Evolutionary conservation across 2,797 vertebrate species (phyloP).

Genomic region (Cossypha caffra): DNA sequence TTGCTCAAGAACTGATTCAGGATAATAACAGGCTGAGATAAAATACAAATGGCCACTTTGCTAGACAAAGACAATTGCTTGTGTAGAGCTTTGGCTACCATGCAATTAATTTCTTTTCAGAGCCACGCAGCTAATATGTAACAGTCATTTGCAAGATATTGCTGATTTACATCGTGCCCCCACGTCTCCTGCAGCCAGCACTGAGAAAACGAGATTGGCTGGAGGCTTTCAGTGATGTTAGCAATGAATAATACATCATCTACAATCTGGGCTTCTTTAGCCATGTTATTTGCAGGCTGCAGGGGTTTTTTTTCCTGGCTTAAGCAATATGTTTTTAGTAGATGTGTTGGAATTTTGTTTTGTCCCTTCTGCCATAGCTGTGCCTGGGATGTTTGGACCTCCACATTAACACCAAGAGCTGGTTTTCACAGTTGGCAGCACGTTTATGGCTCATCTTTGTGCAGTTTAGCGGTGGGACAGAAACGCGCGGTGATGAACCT

Average conservation of each 20-base stretch:
- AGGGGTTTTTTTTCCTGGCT: not conserved
- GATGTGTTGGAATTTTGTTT: slow-evolving; percentile 26
- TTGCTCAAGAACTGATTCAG: slow-evolving; percentile 25
- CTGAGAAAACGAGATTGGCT: slow-evolving; percentile 25
- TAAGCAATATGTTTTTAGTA: slow-evolving; percentile 8
- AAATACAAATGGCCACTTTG: slow-evolving; percentile 58
- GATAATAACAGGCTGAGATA: slow-evolving; percentile 38
- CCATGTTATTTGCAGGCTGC: not conserved
- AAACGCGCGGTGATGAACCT: not conserved
- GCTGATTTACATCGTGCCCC: slow-evolving; percentile 42
- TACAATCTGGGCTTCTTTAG: slow-evolving; percentile 57
- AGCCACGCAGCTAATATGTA: slow-evolving; percentile 33
- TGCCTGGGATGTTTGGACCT: not conserved
- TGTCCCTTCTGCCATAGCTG: not conserved
- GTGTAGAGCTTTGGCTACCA: slow-evolving; percentile 11
- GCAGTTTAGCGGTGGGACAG: not conserved
- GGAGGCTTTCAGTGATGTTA: slow-evolving; percentile 12
- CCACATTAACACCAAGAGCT: not conserved
- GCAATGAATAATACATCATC: slow-evolving; percentile 64
- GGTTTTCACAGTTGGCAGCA: not conserved
- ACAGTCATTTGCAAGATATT: slow-evolving; percentile 41
- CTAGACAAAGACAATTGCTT: slow-evolving; percentile 48
- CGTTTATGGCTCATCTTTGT: not conserved
- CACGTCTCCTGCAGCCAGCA: slow-evolving; percentile 37
- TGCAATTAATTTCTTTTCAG: slow-evolving; percentile 19